Evolutionary conservation across 2,113 vertebrate genomes (phyloP).

Genomic region (Arvicanthis niloticus): DNA sequence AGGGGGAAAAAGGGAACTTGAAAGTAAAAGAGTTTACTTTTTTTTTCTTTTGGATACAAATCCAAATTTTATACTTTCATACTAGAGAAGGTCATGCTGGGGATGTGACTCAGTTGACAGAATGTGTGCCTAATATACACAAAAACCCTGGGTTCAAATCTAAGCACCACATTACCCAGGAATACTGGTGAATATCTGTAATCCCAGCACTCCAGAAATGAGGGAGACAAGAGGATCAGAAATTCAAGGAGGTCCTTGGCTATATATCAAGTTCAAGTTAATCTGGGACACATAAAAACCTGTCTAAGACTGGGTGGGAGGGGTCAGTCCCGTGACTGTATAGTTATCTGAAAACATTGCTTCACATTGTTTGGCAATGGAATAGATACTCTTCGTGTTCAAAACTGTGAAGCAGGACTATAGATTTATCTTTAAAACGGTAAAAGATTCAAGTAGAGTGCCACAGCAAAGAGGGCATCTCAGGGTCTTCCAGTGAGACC

Average conservation of each 20-base stretch:
- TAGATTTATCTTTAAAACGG: not conserved
- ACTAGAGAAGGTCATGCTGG: not conserved
- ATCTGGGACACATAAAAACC: not conserved
- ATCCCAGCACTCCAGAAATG: not conserved
- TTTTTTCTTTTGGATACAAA: conserved; percentile 21
- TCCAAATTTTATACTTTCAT: not conserved
- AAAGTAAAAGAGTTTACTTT: conserved; percentile 14
- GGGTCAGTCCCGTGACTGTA: not conserved
- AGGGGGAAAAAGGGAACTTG: not conserved
- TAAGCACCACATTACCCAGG: not conserved
- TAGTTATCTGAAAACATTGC: not conserved
- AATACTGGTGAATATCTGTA: not conserved
- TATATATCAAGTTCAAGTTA: not conserved
- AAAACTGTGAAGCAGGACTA: not conserved
- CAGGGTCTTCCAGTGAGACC: not conserved
- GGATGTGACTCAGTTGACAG: not conserved
- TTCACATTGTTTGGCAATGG: not conserved
- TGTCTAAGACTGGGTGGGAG: not conserved
- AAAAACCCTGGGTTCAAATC: not conserved
- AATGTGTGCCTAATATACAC: too few species aligned
- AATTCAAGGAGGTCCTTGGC: not conserved
- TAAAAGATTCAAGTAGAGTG: not conserved
- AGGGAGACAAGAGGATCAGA: not conserved
- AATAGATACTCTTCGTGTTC: not conserved
- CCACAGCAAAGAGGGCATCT: not conserved